Base-by-base conservation (phyloP, 1,140 invertebrate species). In the Ceratina australensis region DNA sequence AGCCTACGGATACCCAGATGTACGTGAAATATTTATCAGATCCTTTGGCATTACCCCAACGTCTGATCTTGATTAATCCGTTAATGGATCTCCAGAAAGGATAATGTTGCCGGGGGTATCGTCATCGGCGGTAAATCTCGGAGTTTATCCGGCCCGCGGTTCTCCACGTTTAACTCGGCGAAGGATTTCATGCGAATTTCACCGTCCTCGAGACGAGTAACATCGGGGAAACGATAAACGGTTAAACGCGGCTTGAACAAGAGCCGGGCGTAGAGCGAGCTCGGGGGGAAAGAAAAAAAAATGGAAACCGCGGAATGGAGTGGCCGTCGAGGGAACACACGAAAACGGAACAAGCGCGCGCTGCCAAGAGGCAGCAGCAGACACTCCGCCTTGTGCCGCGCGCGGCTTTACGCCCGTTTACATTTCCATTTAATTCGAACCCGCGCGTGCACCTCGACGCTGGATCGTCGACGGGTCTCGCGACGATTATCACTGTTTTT, bases 371-470 rank as follows among this genome's bases (percentile, higher is more conserved):
- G 42, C 47, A n/a, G n/a, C n/a, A n/a, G 28, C 22, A 63, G 54
- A 59, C 54, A 68, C 64, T 68, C 68, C 59, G 54, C 24, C 49
- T 42, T 42, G 33, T 42, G 33, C 33, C 33, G 33, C 33, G 33
- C 52, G 26, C 16, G 60, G 49, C 57, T 76, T 57, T 28, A 1
- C 22, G 49, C 10, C 24, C 64, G 42, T 75, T 75, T 76, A 69
- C 75, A 78, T 78, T 78, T 52, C 22, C 68, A 61, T 72, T 78
- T 78, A 71, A 78, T 78, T 78, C 68, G 61, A 64, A 56, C 68
- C 54, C 54, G 63, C 68, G 67, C 75, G 68, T n/a, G 52, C 13
- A 3, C 28, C n/a, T 15, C 28, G 7, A 18, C 16, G 8, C 20
- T 3, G 24, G 16, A 61, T 2, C 12, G 15, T 1, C 54, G 54